A percentile compares a stretch with the other conserved stretches of the same genome.
Evolutionary conservation across 1,140 invertebrate species (phyloP).

Genomic region (Drosophila chauvacae): DNA sequence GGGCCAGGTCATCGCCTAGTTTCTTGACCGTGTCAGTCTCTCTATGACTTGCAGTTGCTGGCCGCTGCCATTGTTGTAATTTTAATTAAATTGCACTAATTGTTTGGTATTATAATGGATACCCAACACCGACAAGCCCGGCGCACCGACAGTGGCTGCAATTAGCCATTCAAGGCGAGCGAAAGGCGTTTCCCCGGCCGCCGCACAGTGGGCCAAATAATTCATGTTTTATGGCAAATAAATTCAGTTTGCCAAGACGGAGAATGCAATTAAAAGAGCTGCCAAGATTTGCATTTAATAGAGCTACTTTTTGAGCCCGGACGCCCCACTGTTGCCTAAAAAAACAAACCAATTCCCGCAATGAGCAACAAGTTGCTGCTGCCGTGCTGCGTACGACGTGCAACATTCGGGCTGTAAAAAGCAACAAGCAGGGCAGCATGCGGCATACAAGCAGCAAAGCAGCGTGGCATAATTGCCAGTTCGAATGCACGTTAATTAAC

Average conservation of each 20-base stretch:
- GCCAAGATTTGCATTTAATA: constrained; percentile 76
- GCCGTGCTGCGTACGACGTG: constrained; percentile 47
- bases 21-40: constrained; percentile 23
- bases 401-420: constrained; percentile 30
- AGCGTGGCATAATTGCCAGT: constrained; percentile 80
- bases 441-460: constrained; percentile 29
- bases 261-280: constrained; percentile 68
- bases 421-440: constrained; percentile 38
- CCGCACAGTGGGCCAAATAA: constrained; percentile 59
- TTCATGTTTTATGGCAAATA: constrained; percentile 57
- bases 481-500: constrained; percentile 83
- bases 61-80: constrained; percentile 48
- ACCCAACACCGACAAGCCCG: constrained; percentile 43
- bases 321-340: constrained; percentile 46
- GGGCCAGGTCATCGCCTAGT: constrained; percentile 68
- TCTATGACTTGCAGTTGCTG: constrained; percentile 66
- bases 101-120: constrained; percentile 75
- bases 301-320: constrained; percentile 42
- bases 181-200: constrained; percentile 52
- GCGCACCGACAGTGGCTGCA: constrained; percentile 37
- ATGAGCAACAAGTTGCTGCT: constrained; percentile 56
- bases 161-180: constrained; percentile 66
- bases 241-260: constrained; percentile 47
- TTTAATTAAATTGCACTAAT: constrained; percentile 83
- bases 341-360: constrained; percentile 39